Percentiles rank a stretch among this genome's conserved stretches.
Evolutionary conservation across 2,113 vertebrate species (phyloP).

Genomic region (Percopsis transmontana): DNA sequence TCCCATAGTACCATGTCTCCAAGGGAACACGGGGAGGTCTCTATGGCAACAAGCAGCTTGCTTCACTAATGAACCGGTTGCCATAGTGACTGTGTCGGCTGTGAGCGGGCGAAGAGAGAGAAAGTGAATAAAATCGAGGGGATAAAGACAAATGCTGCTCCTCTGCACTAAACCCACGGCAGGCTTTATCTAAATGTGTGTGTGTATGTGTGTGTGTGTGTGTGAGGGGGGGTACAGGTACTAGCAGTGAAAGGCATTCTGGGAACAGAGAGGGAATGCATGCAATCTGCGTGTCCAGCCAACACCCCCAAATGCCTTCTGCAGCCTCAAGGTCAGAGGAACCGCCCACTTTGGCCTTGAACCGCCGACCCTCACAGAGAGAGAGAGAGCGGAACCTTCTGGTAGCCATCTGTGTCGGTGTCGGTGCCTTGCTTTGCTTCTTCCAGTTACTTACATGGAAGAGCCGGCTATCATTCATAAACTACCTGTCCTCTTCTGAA

Average conservation of each 20-base stretch:
- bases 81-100: slow-evolving; percentile 73
- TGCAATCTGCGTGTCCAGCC: too few species aligned
- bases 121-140: slow-evolving; percentile 2
- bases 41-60: slow-evolving; percentile 82
- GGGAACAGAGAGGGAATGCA: background rate
- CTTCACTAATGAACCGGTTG: slow-evolving; percentile 81
- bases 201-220: too few species aligned
- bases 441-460: too few species aligned
- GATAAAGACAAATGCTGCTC: too few species aligned
- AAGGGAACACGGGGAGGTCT: slow-evolving; percentile 75
- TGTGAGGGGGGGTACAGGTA: too few species aligned
- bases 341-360: slow-evolving; percentile 21
- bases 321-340: slow-evolving; percentile 65
- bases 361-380: background rate
- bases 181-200: too few species aligned
- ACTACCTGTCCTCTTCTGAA: slow-evolving; percentile 2
- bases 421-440: slow-evolving; percentile 38
- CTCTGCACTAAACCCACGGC: too few species aligned
- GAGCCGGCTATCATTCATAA: slow-evolving; percentile 16
- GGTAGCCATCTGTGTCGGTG: slow-evolving; percentile 48
- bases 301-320: slow-evolving; percentile 24
- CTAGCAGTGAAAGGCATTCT: background rate
- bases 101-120: slow-evolving; percentile 42
- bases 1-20: slow-evolving; percentile 68
- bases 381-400: slow-evolving; percentile 28